A percentile compares a stretch with the other conserved stretches of the same genome.
phyloP scores from a whole-genome alignment of 2,113 vertebrate species.

The Pelecanoides urinatrix region DNA sequence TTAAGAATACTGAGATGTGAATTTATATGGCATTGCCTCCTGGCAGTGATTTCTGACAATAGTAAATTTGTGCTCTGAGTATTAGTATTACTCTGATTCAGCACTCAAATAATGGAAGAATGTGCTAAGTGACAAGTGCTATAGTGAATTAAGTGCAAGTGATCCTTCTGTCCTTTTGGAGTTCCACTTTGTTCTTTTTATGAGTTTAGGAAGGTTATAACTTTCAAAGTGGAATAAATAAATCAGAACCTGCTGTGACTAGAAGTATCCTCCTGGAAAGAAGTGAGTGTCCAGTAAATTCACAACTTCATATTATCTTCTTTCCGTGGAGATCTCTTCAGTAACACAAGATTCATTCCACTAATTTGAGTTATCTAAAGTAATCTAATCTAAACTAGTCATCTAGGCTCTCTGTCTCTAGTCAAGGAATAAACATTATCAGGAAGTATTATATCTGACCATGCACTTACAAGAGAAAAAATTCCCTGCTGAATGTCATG shows the following conservation, averaged over 20 bases:
- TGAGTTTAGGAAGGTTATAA: background rate
- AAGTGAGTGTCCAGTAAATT: background rate
- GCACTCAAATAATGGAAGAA: background rate
- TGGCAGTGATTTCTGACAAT: background rate
- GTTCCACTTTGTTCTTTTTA: background rate
- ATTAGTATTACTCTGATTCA: background rate
- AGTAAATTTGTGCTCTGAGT: background rate
- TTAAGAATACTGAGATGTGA: background rate
- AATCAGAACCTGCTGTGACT: background rate
- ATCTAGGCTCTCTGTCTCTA: background rate
- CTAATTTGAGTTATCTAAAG: background rate
- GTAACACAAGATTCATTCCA: background rate
- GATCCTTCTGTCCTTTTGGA: background rate
- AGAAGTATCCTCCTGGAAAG: background rate
- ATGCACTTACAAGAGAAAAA: rapidly evolving
- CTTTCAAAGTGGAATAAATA: background rate
- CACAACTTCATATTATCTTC: background rate
- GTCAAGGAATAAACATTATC: background rate
- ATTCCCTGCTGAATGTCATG: background rate
- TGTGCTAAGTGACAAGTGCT: background rate
- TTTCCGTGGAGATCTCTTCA: background rate
- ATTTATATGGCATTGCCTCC: background rate
- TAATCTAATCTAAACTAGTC: background rate
- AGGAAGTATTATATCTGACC: background rate
- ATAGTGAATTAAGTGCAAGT: background rate